A percentile compares a stretch with the other conserved stretches of the same genome.
Conservation (phyloP, 2,888 invertebrate species). For the Oligia fasciuncula region DNA sequence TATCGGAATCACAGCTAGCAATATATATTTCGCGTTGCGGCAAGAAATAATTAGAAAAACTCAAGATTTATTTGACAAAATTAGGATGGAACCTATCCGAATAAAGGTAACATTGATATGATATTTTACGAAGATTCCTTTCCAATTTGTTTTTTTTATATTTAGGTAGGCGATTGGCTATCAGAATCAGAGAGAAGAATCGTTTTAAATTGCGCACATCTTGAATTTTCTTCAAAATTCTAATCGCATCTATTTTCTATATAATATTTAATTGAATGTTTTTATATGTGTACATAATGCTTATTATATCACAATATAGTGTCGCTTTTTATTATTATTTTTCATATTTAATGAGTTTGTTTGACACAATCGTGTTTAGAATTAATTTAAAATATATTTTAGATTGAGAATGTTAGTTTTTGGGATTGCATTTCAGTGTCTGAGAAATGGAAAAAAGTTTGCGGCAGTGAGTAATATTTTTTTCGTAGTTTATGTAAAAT, state of each 20-base stretch:
- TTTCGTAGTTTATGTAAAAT: conserved; percentile 79
- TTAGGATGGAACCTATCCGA: conserved; percentile 26
- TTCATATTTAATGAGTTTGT: conserved; percentile 54
- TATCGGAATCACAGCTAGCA: conserved; percentile 47
- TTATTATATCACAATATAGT: conserved; percentile 51
- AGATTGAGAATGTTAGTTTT: conserved; percentile 86
- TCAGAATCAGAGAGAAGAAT: conserved; percentile 18
- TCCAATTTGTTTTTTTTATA: conserved; percentile 13
- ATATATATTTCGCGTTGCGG: conserved; percentile 38
- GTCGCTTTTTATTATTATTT: conserved; percentile 59
- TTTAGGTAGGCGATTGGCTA: conserved; percentile 50
- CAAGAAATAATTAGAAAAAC: conserved; percentile 35
- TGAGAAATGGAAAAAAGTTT: conserved; percentile 89
- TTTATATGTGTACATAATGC: conserved; percentile 60
- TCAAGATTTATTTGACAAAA: conserved; percentile 25
- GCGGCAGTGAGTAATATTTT: conserved; percentile 88
- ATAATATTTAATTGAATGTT: conserved; percentile 42
- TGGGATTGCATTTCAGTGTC: conserved; percentile 89
- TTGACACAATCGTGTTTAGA: conserved; percentile 55
- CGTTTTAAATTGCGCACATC: conserved; percentile 16
- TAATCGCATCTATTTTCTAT: conserved; percentile 24
- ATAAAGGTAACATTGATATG: conserved; percentile 52
- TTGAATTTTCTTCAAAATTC: conserved; percentile 26
- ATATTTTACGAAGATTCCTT: conserved; percentile 4
- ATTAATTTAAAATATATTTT: conserved; percentile 65